These are phyloP conservation scores for Scytalopus superciliaris DNA, from an alignment of 2,113 vertebrate species.

Conservation along the genomic window DNA sequence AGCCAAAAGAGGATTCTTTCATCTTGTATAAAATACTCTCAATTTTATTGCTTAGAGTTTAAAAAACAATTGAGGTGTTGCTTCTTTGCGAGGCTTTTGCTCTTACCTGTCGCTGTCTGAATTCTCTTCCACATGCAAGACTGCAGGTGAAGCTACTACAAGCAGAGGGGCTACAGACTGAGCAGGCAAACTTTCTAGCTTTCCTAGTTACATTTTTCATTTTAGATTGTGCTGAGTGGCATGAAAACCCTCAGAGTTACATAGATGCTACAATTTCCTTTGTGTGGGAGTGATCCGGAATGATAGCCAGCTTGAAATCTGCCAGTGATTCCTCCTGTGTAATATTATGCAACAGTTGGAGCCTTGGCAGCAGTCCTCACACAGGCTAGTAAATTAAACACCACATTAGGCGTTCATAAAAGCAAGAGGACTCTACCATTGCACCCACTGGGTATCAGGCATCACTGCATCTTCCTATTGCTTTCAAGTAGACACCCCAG, in stretches of 20 bases:
- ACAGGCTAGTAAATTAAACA: neutral
- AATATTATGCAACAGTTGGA: slow-evolving; percentile 55
- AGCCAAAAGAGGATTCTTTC: slow-evolving; percentile 56
- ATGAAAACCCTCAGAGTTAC: slow-evolving; percentile 37
- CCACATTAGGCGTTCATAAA: neutral
- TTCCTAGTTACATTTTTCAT: neutral
- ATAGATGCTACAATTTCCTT: slow-evolving; percentile 43
- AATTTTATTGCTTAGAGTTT: neutral
- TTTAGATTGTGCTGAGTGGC: slow-evolving; percentile 24
- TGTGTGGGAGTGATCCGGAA: slow-evolving; percentile 61
- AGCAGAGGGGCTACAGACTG: neutral
- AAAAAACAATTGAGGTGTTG: neutral
- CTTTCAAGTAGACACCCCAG: neutral
- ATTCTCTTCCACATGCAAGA: neutral
- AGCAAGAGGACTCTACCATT: neutral
- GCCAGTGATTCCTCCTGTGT: slow-evolving; percentile 48
- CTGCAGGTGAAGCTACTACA: neutral
- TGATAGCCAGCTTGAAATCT: slow-evolving; percentile 49
- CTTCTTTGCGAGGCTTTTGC: neutral
- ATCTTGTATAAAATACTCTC: neutral
- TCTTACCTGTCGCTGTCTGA: slow-evolving; percentile 44
- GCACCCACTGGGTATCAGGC: neutral
- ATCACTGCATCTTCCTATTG: neutral
- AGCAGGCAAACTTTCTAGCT: slow-evolving; percentile 6
- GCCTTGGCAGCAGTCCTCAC: neutral